Evolutionary conservation across 2,797 vertebrate genomes (phyloP).

Genomic region (Oreochromis mossambicus): DNA sequence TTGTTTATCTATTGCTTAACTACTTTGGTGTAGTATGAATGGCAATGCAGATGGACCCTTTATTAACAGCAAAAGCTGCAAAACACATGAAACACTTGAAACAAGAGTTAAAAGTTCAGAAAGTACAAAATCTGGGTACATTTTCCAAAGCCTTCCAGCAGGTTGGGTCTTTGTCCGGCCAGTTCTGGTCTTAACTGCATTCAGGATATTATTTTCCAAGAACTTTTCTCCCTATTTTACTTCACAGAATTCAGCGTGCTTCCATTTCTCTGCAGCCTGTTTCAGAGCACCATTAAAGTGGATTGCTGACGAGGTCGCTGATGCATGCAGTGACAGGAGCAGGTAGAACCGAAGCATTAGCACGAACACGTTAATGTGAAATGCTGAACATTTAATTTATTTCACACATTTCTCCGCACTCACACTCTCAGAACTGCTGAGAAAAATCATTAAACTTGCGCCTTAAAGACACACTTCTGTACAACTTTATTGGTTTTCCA

Average conservation of each 20-base stretch:
- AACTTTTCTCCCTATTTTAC: background rate
- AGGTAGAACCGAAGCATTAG: background rate
- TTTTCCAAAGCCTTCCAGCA: background rate
- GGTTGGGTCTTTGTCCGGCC: background rate
- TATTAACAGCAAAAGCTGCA: background rate
- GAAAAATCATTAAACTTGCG: background rate
- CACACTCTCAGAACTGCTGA: background rate
- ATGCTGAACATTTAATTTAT: background rate
- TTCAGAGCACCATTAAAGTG: background rate
- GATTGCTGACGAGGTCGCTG: background rate
- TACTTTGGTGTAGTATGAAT: background rate
- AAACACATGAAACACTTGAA: background rate
- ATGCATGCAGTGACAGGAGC: background rate
- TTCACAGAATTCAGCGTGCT: background rate
- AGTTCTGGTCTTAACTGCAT: background rate
- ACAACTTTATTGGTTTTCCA: background rate
- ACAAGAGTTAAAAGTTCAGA: background rate
- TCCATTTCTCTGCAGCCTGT: background rate
- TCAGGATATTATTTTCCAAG: background rate
- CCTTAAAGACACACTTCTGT: background rate
- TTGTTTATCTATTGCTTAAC: background rate
- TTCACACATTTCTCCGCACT: background rate
- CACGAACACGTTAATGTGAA: background rate
- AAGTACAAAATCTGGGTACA: background rate
- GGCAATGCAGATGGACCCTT: background rate